phyloP scores from a whole-genome alignment of 2,113 vertebrate genomes.

The Theristicus caerulescens region DNA sequence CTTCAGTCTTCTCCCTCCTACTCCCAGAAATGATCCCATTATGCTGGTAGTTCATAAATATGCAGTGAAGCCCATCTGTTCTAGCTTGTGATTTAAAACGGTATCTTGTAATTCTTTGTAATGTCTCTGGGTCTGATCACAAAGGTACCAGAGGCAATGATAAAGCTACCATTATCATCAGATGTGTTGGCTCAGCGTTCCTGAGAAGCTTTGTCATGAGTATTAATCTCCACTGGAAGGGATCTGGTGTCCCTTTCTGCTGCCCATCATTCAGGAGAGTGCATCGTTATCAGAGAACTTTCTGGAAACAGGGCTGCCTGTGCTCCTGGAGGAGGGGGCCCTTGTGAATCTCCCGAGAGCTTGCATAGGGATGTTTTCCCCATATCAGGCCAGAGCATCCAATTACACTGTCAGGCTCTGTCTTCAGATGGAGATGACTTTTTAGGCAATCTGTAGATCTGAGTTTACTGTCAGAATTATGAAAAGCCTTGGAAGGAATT shows the following conservation, averaged over 20 bases:
- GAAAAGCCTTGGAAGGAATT: slow-evolving; percentile 74
- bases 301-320: not conserved
- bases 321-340: not conserved
- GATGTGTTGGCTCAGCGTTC: not conserved
- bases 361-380: not conserved
- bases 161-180: not conserved
- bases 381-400: slow-evolving; percentile 24
- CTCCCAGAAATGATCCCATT: slow-evolving; percentile 43
- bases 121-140: not conserved
- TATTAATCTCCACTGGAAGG: not conserved
- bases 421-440: slow-evolving; percentile 64
- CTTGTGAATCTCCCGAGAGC: not conserved
- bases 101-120: not conserved
- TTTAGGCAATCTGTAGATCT: slow-evolving; percentile 67
- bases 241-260: not conserved
- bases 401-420: slow-evolving; percentile 19
- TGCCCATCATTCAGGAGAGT: fast-evolving
- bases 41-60: slow-evolving; percentile 46
- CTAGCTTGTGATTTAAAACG: slow-evolving; percentile 3
- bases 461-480: slow-evolving; percentile 72
- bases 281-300: too few relatives aligned
- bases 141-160: not conserved
- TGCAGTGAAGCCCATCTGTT: slow-evolving; percentile 48
- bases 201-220: not conserved
- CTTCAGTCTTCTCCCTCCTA: slow-evolving; percentile 13